Percentiles rank a stretch among this genome's conserved stretches.
phyloP scores from a whole-genome alignment of 2,888 invertebrate species.

The Athetis lepigone region DNA sequence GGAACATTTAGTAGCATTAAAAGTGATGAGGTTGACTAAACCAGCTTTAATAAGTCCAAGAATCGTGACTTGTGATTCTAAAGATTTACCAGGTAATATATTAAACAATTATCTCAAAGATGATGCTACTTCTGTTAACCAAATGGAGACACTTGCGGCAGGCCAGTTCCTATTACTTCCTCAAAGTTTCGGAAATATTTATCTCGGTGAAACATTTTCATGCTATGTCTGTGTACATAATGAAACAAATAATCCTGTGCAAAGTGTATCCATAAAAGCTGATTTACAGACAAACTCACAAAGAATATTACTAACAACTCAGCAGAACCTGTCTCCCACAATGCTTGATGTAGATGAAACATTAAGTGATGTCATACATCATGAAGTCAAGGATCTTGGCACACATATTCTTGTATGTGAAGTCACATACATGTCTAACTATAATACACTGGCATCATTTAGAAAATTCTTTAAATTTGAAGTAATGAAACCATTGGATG shows the following conservation, averaged over 20 bases:
- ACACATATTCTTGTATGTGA: slow-evolving; percentile 99
- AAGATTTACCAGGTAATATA: slow-evolving; percentile 95
- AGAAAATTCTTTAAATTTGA: slow-evolving; percentile 99
- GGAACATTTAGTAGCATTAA: slow-evolving; percentile 91
- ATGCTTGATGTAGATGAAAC: slow-evolving; percentile 94
- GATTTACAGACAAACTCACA: slow-evolving; percentile 98
- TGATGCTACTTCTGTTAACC: slow-evolving; percentile 95
- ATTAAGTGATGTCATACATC: slow-evolving; percentile 98
- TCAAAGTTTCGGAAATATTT: slow-evolving; percentile 99
- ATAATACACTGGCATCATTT: slow-evolving; percentile 95
- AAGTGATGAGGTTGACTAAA: slow-evolving; percentile 98
- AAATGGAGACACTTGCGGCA: slow-evolving; percentile 95
- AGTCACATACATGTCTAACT: slow-evolving; percentile 96
- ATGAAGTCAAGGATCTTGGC: slow-evolving; percentile 99
- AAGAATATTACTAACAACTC: slow-evolving; percentile 95
- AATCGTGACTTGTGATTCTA: slow-evolving; percentile 95
- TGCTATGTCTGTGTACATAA: slow-evolving; percentile 99
- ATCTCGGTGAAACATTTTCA: slow-evolving; percentile 99
- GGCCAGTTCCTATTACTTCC: slow-evolving; percentile 98
- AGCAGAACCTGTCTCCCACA: slow-evolving; percentile 92
- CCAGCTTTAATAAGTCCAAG: slow-evolving; percentile 96
- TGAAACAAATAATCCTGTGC: slow-evolving; percentile 96
- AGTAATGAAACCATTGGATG: slow-evolving; percentile 99
- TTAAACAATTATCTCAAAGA: slow-evolving; percentile 94
- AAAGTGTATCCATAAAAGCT: slow-evolving; percentile 96